phyloP scores from a whole-genome alignment of 2,888 invertebrate genomes.

The Himalopsyche anomala region DNA sequence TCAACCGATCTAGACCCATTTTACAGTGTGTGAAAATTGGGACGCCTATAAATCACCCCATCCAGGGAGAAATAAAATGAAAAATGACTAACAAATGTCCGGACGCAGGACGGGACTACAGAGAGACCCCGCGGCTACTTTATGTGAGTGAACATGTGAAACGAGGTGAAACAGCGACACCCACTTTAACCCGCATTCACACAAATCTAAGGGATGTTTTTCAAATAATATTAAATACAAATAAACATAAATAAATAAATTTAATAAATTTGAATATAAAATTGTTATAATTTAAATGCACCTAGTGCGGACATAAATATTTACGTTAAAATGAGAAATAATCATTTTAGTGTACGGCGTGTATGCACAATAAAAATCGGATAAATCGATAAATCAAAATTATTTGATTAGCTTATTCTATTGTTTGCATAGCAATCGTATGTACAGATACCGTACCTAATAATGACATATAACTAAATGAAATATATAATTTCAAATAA shows the following conservation, averaged over 20 bases:
- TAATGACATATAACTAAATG: too few relatives aligned
- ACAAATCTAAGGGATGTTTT: slow-evolving; percentile 19
- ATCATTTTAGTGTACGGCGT: too few relatives aligned
- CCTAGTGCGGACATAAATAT: too few relatives aligned
- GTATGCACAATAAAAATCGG: too few relatives aligned
- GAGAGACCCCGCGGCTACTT: slow-evolving; percentile 27
- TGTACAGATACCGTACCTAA: too few relatives aligned
- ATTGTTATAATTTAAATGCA: too few relatives aligned
- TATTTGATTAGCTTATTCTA: too few relatives aligned
- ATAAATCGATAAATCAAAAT: too few relatives aligned
- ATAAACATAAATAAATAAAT: not conserved
- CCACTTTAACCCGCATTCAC: slow-evolving; percentile 21
- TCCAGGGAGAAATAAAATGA: slow-evolving; percentile 50
- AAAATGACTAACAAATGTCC: slow-evolving; percentile 61
- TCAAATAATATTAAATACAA: not conserved
- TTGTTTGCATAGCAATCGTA: too few relatives aligned
- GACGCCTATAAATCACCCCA: slow-evolving; percentile 58
- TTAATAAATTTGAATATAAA: too few relatives aligned
- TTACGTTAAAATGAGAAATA: too few relatives aligned
- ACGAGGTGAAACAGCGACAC: slow-evolving; percentile 43
- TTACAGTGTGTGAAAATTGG: slow-evolving; percentile 48
- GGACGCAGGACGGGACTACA: slow-evolving; percentile 20
- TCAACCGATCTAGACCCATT: slow-evolving; percentile 39
- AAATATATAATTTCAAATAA: too few relatives aligned
- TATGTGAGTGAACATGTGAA: slow-evolving; percentile 36